phyloP scores from a whole-genome alignment of 2,888 invertebrate genomes.

The Dendrolimus houi region DNA sequence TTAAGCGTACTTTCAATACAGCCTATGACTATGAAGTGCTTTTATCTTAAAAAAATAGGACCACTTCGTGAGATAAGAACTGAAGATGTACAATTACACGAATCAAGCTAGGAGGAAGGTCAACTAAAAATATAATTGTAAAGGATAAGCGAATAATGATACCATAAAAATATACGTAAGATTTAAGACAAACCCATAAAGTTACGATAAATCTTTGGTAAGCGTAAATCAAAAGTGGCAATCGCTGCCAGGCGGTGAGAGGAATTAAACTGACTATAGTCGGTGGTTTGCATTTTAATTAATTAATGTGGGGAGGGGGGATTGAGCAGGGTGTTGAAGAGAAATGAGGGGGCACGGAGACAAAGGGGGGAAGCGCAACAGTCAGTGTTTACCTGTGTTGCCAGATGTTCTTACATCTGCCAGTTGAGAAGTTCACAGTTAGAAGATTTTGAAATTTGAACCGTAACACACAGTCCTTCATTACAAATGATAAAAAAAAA shows the following conservation, averaged over 20 bases:
- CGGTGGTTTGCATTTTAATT: slow-evolving; percentile 68
- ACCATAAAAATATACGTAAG: background rate
- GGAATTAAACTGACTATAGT: slow-evolving; percentile 48
- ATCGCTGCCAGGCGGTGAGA: slow-evolving; percentile 14
- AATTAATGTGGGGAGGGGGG: slow-evolving; percentile 48
- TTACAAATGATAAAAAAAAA: too few relatives aligned
- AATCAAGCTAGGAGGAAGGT: too few relatives aligned
- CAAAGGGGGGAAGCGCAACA: slow-evolving; percentile 35
- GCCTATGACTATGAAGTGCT: too few relatives aligned
- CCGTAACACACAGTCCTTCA: too few relatives aligned
- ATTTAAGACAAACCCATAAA: background rate
- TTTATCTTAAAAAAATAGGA: too few relatives aligned
- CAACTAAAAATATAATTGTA: too few relatives aligned
- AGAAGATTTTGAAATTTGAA: too few relatives aligned
- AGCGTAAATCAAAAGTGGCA: slow-evolving; percentile 4
- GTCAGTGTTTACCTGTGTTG: slow-evolving; percentile 5
- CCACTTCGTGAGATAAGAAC: too few relatives aligned
- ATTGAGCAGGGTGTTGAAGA: slow-evolving; percentile 10
- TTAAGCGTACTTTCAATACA: too few relatives aligned
- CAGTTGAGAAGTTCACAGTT: background rate
- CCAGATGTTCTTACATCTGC: background rate
- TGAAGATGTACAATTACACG: too few relatives aligned
- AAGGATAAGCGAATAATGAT: background rate
- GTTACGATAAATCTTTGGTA: slow-evolving; percentile 1
- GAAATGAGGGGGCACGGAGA: slow-evolving; percentile 4